Evolutionary conservation across 2,113 vertebrate genomes (phyloP).

Genomic region (Passer montanus): DNA sequence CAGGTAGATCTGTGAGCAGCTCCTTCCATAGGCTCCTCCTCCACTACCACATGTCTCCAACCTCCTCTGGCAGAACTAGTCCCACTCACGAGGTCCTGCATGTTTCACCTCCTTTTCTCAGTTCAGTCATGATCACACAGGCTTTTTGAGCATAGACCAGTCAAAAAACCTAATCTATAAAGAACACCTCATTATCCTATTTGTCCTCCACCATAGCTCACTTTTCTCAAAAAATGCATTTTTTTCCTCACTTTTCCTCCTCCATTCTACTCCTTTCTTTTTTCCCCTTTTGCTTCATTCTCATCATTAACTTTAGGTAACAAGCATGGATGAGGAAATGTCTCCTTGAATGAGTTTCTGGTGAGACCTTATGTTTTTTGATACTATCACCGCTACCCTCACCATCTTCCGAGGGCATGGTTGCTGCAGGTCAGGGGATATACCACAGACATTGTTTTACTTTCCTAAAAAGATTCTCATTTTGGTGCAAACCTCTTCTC

Average conservation of each 20-base stretch:
- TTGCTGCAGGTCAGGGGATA: neutral
- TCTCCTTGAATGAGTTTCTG: neutral
- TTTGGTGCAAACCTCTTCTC: neutral
- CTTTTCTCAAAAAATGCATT: neutral
- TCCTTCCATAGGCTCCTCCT: neutral
- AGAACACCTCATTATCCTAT: neutral
- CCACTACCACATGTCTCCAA: neutral
- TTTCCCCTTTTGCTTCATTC: neutral
- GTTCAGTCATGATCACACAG: neutral
- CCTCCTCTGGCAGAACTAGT: neutral
- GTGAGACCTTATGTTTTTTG: neutral
- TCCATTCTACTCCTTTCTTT: neutral
- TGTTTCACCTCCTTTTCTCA: neutral
- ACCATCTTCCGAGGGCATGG: neutral
- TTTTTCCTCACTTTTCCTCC: neutral
- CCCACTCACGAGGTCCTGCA: rapidly evolving
- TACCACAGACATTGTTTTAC: neutral
- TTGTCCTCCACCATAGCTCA: neutral
- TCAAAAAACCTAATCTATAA: neutral
- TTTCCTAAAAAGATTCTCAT: neutral
- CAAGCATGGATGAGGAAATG: neutral
- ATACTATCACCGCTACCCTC: neutral
- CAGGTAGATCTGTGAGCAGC: neutral
- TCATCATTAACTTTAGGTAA: neutral
- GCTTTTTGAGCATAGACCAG: neutral